Evolutionary conservation across 2,113 vertebrate species (phyloP).

Genomic region (Indri indri): DNA sequence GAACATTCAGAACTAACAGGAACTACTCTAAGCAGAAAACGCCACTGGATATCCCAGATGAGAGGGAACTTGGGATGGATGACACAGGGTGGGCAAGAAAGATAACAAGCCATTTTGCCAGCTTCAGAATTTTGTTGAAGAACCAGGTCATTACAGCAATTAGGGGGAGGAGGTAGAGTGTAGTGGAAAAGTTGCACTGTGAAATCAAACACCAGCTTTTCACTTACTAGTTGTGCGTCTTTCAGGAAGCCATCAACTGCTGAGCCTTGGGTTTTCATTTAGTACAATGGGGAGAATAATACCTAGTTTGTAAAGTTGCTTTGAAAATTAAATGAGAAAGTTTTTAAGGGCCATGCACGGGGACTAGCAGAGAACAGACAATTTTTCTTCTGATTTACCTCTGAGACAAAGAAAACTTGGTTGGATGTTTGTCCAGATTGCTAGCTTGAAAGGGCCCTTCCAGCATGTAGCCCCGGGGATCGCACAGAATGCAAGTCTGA

Average conservation of each 20-base stretch:
- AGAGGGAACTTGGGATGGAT: not conserved
- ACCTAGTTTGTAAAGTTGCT: not conserved
- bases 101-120: not conserved
- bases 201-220: not conserved
- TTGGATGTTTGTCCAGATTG: not conserved
- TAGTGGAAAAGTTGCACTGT: not conserved
- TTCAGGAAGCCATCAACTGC: not conserved
- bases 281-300: not conserved
- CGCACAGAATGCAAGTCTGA: not conserved
- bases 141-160: not conserved
- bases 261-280: not conserved
- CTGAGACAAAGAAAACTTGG: not conserved
- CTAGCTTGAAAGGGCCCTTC: not conserved
- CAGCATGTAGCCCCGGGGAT: not conserved
- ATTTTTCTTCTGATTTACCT: slow-evolving; percentile 4
- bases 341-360: not conserved
- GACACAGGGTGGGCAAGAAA: not conserved
- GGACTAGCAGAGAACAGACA: not conserved
- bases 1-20: not conserved
- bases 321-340: not conserved
- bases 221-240: not conserved
- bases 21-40: not conserved
- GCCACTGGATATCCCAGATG: no score
- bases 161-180: no score
- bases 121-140: not conserved